These are phyloP conservation scores for Ptilodon capucinus DNA, from an alignment of 2,888 invertebrate genomes.

Conservation along the genomic window DNA sequence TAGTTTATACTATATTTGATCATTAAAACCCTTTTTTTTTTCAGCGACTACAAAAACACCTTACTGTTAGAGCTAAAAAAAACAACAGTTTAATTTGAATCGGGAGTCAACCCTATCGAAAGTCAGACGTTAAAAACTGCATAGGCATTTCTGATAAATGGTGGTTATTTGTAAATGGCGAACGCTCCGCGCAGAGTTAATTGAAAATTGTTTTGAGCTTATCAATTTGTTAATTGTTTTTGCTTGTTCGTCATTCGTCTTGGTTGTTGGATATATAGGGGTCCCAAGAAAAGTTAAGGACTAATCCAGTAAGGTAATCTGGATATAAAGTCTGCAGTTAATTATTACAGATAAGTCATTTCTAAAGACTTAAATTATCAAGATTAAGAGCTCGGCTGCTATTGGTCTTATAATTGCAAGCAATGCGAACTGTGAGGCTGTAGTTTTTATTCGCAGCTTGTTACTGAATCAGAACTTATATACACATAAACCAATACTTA, in stretches of 20 bases:
- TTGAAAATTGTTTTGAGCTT: slow-evolving; percentile 83
- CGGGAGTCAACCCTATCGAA: slow-evolving; percentile 62
- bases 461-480: too few relatives aligned
- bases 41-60: not conserved
- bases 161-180: slow-evolving; percentile 81
- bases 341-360: too few relatives aligned
- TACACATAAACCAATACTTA: too few relatives aligned
- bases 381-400: too few relatives aligned
- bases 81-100: slow-evolving; percentile 36
- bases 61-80: slow-evolving; percentile 3
- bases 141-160: slow-evolving; percentile 82
- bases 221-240: slow-evolving; percentile 83
- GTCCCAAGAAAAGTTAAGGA: slow-evolving; percentile 46
- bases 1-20: too few relatives aligned
- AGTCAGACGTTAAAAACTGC: slow-evolving; percentile 77
- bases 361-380: too few relatives aligned
- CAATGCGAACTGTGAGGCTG: too few relatives aligned
- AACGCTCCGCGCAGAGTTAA: slow-evolving; percentile 79
- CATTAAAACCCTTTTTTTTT: not conserved
- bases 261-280: slow-evolving; percentile 59
- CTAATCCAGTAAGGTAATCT: not conserved
- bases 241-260: slow-evolving; percentile 77
- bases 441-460: too few relatives aligned
- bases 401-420: too few relatives aligned
- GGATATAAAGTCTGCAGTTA: too few relatives aligned